Evolutionary conservation across 2,888 invertebrate species (phyloP).

Genomic region (Epirrhoe tristata): DNA sequence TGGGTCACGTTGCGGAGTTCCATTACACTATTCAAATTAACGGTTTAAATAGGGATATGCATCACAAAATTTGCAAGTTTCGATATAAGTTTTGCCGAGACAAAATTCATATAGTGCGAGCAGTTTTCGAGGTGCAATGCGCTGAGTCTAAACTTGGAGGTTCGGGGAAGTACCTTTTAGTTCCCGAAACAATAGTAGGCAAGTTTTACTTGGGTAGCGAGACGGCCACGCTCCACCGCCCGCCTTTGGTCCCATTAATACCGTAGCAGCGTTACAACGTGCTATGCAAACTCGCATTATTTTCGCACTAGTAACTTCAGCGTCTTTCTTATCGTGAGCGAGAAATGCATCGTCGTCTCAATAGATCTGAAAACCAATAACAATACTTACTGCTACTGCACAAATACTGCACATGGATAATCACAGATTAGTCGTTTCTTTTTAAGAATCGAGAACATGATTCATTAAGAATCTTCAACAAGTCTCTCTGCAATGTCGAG

Average conservation of each 20-base stretch:
- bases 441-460: too few species aligned
- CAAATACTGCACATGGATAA: too few species aligned
- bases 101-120: slow-evolving; percentile 66
- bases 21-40: slow-evolving; percentile 39
- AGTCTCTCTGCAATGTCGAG: too few species aligned
- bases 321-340: slow-evolving; percentile 38
- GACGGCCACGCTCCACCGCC: slow-evolving; percentile 40
- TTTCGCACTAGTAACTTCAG: slow-evolving; percentile 50
- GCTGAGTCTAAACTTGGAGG: slow-evolving; percentile 58
- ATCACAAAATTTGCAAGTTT: slow-evolving; percentile 53
- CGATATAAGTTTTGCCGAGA: slow-evolving; percentile 54
- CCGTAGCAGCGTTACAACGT: slow-evolving; percentile 42
- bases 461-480: too few species aligned
- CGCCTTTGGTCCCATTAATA: slow-evolving; percentile 53
- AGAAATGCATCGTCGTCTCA: slow-evolving; percentile 44
- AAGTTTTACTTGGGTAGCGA: slow-evolving; percentile 60
- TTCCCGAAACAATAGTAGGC: slow-evolving; percentile 66
- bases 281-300: slow-evolving; percentile 56
- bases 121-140: slow-evolving; percentile 67
- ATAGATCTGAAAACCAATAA: slow-evolving; percentile 2
- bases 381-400: slow-evolving; percentile 8
- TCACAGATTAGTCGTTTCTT: too few species aligned
- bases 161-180: slow-evolving; percentile 52
- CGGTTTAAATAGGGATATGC: slow-evolving; percentile 38
- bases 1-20: slow-evolving; percentile 26